Percentiles rank a stretch among this genome's conserved stretches.
Conservation (phyloP, 2,113 vertebrate genomes). For the Oxygymnocypris stewartii region DNA sequence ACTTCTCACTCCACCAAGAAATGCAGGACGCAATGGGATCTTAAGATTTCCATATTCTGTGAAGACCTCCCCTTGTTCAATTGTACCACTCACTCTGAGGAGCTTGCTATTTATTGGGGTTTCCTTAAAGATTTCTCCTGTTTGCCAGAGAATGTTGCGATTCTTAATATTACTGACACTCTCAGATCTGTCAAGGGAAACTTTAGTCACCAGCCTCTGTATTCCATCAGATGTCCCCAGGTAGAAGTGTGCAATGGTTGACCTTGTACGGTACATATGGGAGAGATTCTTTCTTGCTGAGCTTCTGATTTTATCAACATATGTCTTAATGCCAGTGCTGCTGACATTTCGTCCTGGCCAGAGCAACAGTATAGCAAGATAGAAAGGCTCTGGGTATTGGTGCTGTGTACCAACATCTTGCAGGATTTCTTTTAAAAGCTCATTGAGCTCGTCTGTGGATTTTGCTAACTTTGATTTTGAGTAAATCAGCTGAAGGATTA, state of each 20-base stretch:
- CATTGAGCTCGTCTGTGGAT: background rate
- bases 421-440: conserved; percentile 3
- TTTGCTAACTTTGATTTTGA: conserved; percentile 47
- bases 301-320: conserved; percentile 57
- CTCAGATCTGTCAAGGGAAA: conserved; percentile 51
- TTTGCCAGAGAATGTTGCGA: conserved; percentile 51
- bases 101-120: conserved; percentile 40
- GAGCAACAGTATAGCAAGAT: conserved; percentile 60
- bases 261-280: conserved; percentile 30
- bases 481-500: conserved; percentile 54
- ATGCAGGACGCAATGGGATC: conserved; percentile 58
- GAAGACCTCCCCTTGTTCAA: conserved; percentile 52
- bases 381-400: conserved; percentile 60
- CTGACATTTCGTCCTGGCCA: conserved; percentile 55
- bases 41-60: conserved; percentile 55
- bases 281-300: conserved; percentile 12
- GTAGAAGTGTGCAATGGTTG: conserved; percentile 57
- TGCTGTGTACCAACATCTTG: conserved; percentile 47
- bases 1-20: conserved; percentile 35
- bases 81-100: conserved; percentile 51
- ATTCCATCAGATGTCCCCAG: conserved; percentile 48
- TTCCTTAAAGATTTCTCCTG: conserved; percentile 62
- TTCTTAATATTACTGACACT: fast-evolving
- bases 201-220: conserved; percentile 57
- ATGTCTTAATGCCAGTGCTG: conserved; percentile 48